phyloP scores from a whole-genome alignment of 2,113 vertebrate genomes.

The Coryphaenoides rupestris region DNA sequence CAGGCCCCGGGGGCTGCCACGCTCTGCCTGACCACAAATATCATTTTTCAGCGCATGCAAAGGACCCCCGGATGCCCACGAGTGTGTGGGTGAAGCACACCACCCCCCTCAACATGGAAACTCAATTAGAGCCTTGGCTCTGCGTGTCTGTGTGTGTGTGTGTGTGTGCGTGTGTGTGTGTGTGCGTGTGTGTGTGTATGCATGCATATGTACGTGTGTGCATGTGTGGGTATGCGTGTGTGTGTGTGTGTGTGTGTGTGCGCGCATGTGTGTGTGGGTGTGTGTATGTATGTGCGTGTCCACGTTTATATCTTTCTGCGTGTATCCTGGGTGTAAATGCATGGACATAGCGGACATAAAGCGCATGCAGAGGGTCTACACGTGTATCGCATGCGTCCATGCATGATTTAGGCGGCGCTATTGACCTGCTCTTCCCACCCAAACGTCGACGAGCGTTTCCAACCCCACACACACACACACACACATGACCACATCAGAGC shows the following conservation, averaged over 20 bases:
- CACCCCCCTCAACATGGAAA: conserved; percentile 48
- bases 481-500: background rate
- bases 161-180: background rate
- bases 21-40: conserved; percentile 19
- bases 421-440: too few relatives aligned
- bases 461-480: too few relatives aligned
- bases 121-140: conserved; percentile 52
- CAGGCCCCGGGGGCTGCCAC: background rate
- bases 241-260: too few relatives aligned
- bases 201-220: background rate
- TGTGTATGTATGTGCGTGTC: too few relatives aligned
- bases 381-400: too few relatives aligned
- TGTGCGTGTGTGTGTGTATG: background rate
- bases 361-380: too few relatives aligned
- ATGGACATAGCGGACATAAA: too few relatives aligned
- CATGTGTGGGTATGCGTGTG: background rate
- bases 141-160: conserved; percentile 10
- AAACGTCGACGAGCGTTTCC: too few relatives aligned
- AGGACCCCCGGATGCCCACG: conserved; percentile 26
- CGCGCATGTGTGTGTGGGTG: too few relatives aligned
- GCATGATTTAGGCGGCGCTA: too few relatives aligned
- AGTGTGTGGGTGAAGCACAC: conserved; percentile 21
- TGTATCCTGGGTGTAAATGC: too few relatives aligned
- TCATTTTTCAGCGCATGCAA: conserved; percentile 3
- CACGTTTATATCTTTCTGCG: too few relatives aligned